phyloP scores from a whole-genome alignment of 2,113 vertebrate species.

The Charina bottae region DNA sequence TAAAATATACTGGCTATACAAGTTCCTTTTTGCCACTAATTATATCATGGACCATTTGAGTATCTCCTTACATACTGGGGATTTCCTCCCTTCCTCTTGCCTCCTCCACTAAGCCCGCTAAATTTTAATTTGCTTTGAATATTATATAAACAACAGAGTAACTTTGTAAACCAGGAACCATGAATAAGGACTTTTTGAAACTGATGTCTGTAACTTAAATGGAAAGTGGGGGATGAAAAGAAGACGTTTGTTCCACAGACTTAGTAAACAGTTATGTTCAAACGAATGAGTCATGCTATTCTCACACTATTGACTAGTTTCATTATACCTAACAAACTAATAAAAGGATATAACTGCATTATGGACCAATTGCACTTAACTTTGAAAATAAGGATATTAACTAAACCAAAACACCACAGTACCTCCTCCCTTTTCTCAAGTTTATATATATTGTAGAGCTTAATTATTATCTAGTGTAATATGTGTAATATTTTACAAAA shows the following conservation, averaged over 20 bases:
- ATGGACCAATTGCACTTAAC: neutral
- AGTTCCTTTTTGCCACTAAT: conserved; percentile 75
- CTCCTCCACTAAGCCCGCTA: conserved; percentile 40
- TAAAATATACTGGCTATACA: conserved; percentile 65
- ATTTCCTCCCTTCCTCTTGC: conserved; percentile 52
- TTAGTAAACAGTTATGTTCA: conserved; percentile 14
- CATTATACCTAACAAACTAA: neutral
- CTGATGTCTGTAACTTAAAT: conserved; percentile 20
- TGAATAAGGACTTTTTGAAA: conserved; percentile 46
- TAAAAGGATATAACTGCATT: conserved; percentile 25
- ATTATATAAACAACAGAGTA: conserved; percentile 40
- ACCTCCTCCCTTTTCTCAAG: neutral
- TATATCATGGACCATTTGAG: conserved; percentile 69
- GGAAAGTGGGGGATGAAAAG: neutral
- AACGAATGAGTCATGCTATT: conserved; percentile 5
- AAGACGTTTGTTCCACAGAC: conserved; percentile 34
- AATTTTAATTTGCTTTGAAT: conserved; percentile 55
- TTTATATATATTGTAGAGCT: neutral
- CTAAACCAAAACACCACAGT: conserved; percentile 23
- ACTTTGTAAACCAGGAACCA: conserved; percentile 49
- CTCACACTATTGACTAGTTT: conserved; percentile 10
- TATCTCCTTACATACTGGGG: conserved; percentile 65
- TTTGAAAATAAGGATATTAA: conserved; percentile 16
- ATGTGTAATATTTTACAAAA: neutral
- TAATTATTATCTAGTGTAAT: neutral